Base-by-base conservation (phyloP, 1,140 invertebrate genomes). In the Propsilocerus akamusi region DNA sequence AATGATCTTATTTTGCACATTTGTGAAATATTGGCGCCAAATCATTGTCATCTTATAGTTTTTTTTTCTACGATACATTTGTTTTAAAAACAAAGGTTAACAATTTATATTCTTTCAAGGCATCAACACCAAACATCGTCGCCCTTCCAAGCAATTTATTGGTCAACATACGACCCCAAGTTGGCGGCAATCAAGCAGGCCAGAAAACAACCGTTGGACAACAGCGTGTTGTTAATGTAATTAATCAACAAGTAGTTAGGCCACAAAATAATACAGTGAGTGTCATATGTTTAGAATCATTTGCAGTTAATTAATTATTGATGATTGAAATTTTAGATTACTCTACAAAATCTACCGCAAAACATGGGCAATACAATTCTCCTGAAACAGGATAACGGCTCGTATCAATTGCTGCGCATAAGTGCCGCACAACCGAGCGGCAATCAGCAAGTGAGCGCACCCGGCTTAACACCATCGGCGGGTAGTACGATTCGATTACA, bases 341-440 rank as follows among this genome's bases (percentile, higher is more conserved):
- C 85, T 54, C 73, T 91, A 61, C 81, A 90, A 76, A 80, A 76
- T 63, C 76, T 86, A 57, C 83, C 78, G 70, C 79, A 78, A 59
- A 87, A 80, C 64, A 82, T 81, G 68, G 83, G 83, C 59, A 84
- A 87, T 69, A 72, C 34, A 5, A 41, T 41, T 7, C 34, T 41
- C 56, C 70, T 96, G 59, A 93, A 94, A 72, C 94, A 90, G 62
- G 91, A 96, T 72, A 92, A 87, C 75, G 92, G 91, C 55, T 86
- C 92, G 63, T 89, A 84, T 69, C 88, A 95, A 68, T 72, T 95
- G 58, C 70, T 96, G 54, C 79, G 86, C 65, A 85, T 92, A 55
- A 84, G 85, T 52, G 81, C 83, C n/a, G n/a, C n/a, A 50, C 75
- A 79, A n/a, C 74, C 78, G 10, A 65, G 70, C 48, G 68, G 14